Base-by-base conservation (phyloP, 2,888 invertebrate species). In the Danaus chrysippus region DNA sequence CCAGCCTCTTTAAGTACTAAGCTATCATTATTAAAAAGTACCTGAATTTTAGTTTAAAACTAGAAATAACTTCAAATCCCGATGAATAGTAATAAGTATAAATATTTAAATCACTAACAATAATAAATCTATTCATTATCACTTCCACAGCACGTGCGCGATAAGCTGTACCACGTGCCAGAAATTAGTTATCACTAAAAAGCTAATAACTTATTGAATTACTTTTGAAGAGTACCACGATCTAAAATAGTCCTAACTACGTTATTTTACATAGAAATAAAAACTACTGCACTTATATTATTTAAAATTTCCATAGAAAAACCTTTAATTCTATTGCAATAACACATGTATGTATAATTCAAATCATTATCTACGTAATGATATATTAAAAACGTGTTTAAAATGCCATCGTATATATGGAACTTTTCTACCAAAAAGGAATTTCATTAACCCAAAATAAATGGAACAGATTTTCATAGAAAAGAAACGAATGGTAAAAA, bases 391-490 rank as follows among this genome's bases (percentile, higher is more conserved):
- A 6, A 34, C 23, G 0, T 34, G 2, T 34, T 34, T 34, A 34
- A 34, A 5, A 34, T 34, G 23, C 23, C 23, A 34, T 34, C 8
- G 23, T 34, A 34, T 34, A 34, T 8, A 5, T 34, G 23, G 23
- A 34, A 34, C 23, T 34, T 34, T 34, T 23, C 62, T 44, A 56
- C 44, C 54, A 41, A 59, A 73, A 80, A 34, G 23, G 77, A 81
- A 82, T 77, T 83, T 87, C 86, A 87, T 89, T 87, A 88, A 74
- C 74, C 73, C 76, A 82, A 86, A 87, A 88, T 87, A 85, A 88
- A 89, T 90, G 86, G 83, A 90, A 88, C 90, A 91, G 90, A 87
- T 91, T 91, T 86, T 88, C 87, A 87, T 83, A 83, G 84, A 85
- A 79, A 73, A 82, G 78, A 70, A 86, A 82, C 82, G 83, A 90